phyloP scores from a whole-genome alignment of 2,113 vertebrate species.

The Parus major region DNA sequence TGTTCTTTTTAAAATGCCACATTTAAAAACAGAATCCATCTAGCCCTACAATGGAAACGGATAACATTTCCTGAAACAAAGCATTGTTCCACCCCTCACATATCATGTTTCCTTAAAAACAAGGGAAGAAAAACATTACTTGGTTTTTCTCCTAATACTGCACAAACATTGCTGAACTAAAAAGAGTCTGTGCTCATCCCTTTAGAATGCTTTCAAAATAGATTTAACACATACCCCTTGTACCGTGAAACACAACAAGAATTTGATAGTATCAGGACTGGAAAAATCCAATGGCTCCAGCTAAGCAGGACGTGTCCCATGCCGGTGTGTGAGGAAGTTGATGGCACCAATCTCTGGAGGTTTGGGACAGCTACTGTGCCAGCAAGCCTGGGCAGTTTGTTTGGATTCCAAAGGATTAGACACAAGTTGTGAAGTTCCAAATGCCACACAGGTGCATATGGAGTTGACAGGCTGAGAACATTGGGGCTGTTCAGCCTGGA shows the following conservation, averaged over 20 bases:
- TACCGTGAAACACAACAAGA: slow-evolving; percentile 52
- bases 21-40: slow-evolving; percentile 69
- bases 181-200: slow-evolving; percentile 55
- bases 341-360: not conserved
- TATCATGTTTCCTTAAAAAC: slow-evolving; percentile 76
- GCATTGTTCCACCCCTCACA: slow-evolving; percentile 65
- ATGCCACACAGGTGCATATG: not conserved
- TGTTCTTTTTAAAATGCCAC: slow-evolving; percentile 65
- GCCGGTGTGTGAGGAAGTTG: not conserved
- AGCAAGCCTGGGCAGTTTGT: not conserved
- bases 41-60: slow-evolving; percentile 68
- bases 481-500: not conserved
- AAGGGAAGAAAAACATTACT: slow-evolving; percentile 75
- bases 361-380: not conserved
- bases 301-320: not conserved
- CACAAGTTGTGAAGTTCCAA: not conserved
- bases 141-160: slow-evolving; percentile 65
- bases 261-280: slow-evolving; percentile 58
- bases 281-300: slow-evolving; percentile 24
- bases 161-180: slow-evolving; percentile 66
- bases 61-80: slow-evolving; percentile 75
- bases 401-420: not conserved
- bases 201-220: slow-evolving; percentile 67
- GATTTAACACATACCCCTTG: slow-evolving; percentile 36
- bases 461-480: not conserved